Conservation (phyloP, 2,888 invertebrate genomes). For the Diadegma fenestrale region DNA sequence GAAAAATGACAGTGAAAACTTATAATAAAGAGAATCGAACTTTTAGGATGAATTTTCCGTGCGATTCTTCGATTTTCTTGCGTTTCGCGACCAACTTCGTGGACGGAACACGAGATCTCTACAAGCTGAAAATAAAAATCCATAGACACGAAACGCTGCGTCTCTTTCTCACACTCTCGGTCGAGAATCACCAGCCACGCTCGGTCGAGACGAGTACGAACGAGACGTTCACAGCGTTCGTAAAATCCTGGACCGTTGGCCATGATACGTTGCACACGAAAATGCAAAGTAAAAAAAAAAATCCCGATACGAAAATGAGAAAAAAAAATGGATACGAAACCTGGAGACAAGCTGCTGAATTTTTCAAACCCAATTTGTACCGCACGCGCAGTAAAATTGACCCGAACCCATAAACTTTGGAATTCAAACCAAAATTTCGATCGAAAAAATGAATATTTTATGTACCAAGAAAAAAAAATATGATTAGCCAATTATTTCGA, state of each 20-base stretch:
- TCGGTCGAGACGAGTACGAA: not conserved
- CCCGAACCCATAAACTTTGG: not conserved
- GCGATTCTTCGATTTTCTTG: not conserved
- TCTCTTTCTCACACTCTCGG: conserved; percentile 19
- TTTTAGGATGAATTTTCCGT: not conserved
- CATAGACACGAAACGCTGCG: conserved; percentile 41
- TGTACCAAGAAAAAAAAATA: not conserved
- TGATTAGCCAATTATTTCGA: not conserved
- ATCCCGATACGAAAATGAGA: too few species aligned
- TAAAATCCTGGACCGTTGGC: conserved; percentile 1
- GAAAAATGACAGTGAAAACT: too few species aligned
- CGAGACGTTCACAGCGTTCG: not conserved
- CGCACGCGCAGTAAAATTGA: not conserved
- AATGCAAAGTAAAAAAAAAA: not conserved
- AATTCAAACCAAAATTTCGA: not conserved
- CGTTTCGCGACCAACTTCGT: conserved; percentile 37
- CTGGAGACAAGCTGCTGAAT: not conserved
- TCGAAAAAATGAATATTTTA: not conserved
- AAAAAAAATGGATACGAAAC: not conserved
- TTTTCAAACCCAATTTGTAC: conserved; percentile 1
- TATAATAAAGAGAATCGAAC: not conserved
- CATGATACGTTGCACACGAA: not conserved
- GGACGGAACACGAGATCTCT: conserved; percentile 45
- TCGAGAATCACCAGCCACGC: not conserved
- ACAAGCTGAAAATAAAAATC: conserved; percentile 68